A percentile compares a stretch with the other conserved stretches of the same genome.
Evolutionary conservation across 2,797 vertebrate species (phyloP).

Genomic region (Ispidina lecontei): DNA sequence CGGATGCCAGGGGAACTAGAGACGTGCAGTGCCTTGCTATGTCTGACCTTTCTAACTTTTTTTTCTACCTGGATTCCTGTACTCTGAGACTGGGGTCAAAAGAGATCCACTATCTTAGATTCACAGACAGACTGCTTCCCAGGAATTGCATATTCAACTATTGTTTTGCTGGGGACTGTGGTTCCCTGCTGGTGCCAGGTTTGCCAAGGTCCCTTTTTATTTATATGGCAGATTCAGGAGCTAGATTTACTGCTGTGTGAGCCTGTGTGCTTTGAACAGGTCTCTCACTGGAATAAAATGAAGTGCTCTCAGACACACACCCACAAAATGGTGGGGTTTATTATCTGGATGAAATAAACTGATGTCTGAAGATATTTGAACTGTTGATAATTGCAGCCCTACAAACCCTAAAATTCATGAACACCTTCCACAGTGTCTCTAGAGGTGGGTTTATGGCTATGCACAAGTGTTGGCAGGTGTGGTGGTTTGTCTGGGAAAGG

Average conservation of each 20-base stretch:
- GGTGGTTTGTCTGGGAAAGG: not conserved
- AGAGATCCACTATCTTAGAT: not conserved
- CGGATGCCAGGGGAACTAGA: not conserved
- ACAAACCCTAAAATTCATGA: not conserved
- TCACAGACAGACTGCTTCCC: not conserved
- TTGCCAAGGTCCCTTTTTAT: not conserved
- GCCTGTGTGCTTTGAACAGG: not conserved
- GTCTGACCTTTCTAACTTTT: conserved; percentile 43
- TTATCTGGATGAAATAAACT: not conserved
- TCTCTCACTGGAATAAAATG: not conserved
- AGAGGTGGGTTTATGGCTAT: not conserved
- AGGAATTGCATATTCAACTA: not conserved
- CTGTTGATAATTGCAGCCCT: not conserved
- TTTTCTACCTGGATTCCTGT: conserved; percentile 11
- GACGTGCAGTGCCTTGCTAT: not conserved
- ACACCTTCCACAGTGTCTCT: not conserved
- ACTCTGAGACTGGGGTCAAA: not conserved
- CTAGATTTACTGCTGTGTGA: not conserved
- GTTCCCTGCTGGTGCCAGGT: not conserved
- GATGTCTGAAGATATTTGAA: not conserved
- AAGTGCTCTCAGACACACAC: fast-evolving
- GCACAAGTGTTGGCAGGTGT: not conserved
- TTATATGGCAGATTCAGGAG: not conserved
- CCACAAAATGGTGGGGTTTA: not conserved
- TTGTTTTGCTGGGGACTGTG: not conserved